Evolutionary conservation across 2,113 vertebrate genomes (phyloP), one percentile per base, ranked within the genome.

Genomic region (Mobula hypostoma): DNA sequence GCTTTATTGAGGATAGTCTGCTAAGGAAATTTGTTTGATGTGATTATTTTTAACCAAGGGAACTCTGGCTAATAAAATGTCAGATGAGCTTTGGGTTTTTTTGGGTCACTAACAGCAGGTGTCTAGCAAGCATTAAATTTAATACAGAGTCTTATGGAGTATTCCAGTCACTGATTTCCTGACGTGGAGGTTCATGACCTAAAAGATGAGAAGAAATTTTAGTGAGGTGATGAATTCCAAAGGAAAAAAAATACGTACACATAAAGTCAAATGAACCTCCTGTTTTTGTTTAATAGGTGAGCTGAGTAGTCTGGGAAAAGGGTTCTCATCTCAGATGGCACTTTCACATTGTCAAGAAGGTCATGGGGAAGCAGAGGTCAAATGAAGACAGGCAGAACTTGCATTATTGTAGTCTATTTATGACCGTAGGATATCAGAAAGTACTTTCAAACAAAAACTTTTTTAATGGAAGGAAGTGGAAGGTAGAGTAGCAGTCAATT

Each of bases 21-120:
- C 68, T 48, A 15, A 74, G 90, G 90, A 92, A 72, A 92, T 92
- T 92, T 92, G 83, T 92, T 68, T 19, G 90, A 93, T 93, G 70
- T 27, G 91, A 93, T 93, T 93, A 48, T 74, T 76, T 93, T 93
- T 93, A 93, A 76, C 36, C 36, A 93, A 56, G 56, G 36, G 91
- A 74, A 93, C 48, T 93, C 72, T 48, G 36, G 66, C 91, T 56
- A 76, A 66, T 93, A 93, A 93, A 93, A 93, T 93, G 70, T 74
- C 70, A 93, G 91, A 93, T 72, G 68, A 93, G 91, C 91, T 72
- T 40, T 93, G 74, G 56, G 40, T 11, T 74, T 74, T 70, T 93
- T 48, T 74, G 91, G 70, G 91, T 93, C 36, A 76, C 68, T 56
- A 56, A 93, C 68, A 74, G 85, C 68, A 93, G 66, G 91, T 93